Percentiles rank a stretch among this genome's conserved stretches.
Conservation (phyloP, 2,888 invertebrate species). For the Thereva unica region DNA sequence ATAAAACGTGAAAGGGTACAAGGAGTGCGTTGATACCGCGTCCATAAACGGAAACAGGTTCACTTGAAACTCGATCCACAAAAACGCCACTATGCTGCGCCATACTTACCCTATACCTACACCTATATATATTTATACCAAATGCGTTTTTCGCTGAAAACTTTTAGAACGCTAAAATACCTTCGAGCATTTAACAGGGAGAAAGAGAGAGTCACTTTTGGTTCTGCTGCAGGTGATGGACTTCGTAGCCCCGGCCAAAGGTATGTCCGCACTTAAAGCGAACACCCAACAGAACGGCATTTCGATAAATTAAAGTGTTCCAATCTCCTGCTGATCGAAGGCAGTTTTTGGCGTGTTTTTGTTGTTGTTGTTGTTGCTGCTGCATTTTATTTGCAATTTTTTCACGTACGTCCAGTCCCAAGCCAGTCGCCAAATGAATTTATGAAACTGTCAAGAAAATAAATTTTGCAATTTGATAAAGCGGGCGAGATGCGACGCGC, state of each 20-base stretch:
- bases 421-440: constrained; percentile 30
- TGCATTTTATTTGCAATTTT: constrained; percentile 1
- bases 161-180: too few relatives aligned
- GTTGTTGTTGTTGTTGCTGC: too few relatives aligned
- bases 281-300: constrained; percentile 12
- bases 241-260: not conserved
- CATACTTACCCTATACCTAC: not conserved
- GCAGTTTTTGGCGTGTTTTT: constrained; percentile 7
- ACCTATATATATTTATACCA: not conserved
- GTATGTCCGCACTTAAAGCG: constrained; percentile 17
- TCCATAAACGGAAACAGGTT: constrained; percentile 24
- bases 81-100: not conserved
- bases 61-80: constrained; percentile 19
- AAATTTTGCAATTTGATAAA: constrained; percentile 28
- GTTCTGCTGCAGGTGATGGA: constrained; percentile 3
- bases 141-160: too few relatives aligned
- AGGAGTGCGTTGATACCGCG: constrained; percentile 10
- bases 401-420: constrained; percentile 19
- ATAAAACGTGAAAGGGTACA: constrained; percentile 2
- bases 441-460: constrained; percentile 32
- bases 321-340: constrained; percentile 18
- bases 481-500: not conserved
- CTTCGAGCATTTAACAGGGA: too few relatives aligned
- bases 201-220: too few relatives aligned
- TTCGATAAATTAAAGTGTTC: constrained; percentile 28